These are phyloP conservation scores for Halcyon leucocephala DNA, from an alignment of 2,797 vertebrate species.

Conservation along the genomic window DNA sequence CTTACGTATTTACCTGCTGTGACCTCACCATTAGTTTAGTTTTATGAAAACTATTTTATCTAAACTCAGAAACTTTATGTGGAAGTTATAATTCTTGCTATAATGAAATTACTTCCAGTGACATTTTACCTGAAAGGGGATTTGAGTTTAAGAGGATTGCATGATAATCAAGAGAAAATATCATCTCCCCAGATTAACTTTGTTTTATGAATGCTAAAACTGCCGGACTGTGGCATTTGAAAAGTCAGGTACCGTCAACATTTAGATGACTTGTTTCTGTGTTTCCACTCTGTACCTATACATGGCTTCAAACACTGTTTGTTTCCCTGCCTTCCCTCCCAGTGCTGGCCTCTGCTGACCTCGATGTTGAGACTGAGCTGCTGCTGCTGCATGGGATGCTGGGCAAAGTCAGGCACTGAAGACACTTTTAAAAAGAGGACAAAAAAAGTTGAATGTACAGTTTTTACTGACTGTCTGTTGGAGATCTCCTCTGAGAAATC, in stretches of 20 bases:
- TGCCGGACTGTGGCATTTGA: not conserved
- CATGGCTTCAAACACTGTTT: not conserved
- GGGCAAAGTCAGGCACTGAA: not conserved
- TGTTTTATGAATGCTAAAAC: constrained; percentile 42
- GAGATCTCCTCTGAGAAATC: not conserved
- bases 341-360: not conserved
- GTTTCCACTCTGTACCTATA: not conserved
- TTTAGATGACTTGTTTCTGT: not conserved
- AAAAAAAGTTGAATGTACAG: not conserved
- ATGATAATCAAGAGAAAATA: constrained; percentile 58
- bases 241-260: not conserved
- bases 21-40: not conserved
- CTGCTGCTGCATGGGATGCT: not conserved
- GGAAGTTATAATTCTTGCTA: constrained; percentile 34
- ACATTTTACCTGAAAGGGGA: constrained; percentile 65
- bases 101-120: constrained; percentile 49
- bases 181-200: constrained; percentile 50
- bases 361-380: not conserved
- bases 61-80: not conserved
- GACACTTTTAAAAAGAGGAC: not conserved
- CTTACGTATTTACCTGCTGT: not conserved
- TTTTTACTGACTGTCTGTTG: not conserved
- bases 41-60: not conserved
- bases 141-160: constrained; percentile 45
- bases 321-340: not conserved